Evolutionary conservation across 2,888 invertebrate species (phyloP).

Genomic region (Machimus rusticus): DNA sequence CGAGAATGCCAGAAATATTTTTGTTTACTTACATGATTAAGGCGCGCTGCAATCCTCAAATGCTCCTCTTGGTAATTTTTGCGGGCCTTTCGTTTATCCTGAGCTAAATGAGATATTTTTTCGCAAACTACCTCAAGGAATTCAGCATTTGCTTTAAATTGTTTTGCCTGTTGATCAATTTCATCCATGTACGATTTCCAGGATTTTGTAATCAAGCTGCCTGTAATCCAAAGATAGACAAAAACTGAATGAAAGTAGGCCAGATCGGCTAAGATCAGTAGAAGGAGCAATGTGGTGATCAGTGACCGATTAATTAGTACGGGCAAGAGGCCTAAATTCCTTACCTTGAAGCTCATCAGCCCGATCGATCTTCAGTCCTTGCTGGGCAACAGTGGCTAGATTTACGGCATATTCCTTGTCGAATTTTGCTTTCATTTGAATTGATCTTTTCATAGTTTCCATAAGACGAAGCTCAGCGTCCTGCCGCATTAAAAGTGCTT

Average conservation of each 20-base stretch:
- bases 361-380: constrained; percentile 83
- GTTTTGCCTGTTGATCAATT: constrained; percentile 83
- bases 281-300: background rate
- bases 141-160: constrained; percentile 86
- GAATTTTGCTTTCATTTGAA: constrained; percentile 86
- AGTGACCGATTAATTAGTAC: background rate
- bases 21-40: constrained; percentile 72
- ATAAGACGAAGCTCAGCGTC: constrained; percentile 91
- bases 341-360: constrained; percentile 63
- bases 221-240: constrained; percentile 58
- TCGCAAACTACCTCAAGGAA: constrained; percentile 84
- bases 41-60: constrained; percentile 79
- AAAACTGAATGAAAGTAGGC: constrained; percentile 8
- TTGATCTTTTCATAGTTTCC: constrained; percentile 89
- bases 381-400: constrained; percentile 79
- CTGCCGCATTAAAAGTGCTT: constrained; percentile 87
- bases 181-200: constrained; percentile 91
- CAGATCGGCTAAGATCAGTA: background rate
- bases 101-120: constrained; percentile 78
- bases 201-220: constrained; percentile 72
- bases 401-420: constrained; percentile 91
- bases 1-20: background rate
- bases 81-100: constrained; percentile 86
- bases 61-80: constrained; percentile 92
- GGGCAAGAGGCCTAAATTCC: constrained; percentile 2